Evolutionary conservation across 2,113 vertebrate genomes (phyloP).

Genomic region (Rhombomys opimus): DNA sequence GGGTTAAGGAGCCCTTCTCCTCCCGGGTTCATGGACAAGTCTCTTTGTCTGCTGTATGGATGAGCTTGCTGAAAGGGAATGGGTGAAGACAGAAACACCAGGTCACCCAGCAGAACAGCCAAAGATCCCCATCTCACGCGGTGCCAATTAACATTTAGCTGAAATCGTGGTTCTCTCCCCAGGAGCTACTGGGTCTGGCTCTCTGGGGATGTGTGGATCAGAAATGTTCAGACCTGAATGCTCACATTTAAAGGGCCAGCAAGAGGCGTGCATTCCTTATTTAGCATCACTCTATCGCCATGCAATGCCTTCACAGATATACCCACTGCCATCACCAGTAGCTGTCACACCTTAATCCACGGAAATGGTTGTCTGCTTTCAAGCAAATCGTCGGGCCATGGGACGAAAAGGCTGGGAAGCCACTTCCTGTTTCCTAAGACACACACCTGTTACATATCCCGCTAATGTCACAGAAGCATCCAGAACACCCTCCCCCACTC

Average conservation of each 20-base stretch:
- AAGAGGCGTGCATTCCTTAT: not conserved
- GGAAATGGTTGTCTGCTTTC: not conserved
- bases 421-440: not conserved
- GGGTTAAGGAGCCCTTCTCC: not conserved
- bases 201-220: constrained; percentile 23
- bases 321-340: not conserved
- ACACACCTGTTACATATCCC: rapidly evolving
- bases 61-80: not conserved
- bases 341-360: not conserved
- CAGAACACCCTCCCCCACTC: not conserved
- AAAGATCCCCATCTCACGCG: not conserved
- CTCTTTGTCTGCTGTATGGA: not conserved
- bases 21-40: not conserved
- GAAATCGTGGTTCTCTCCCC: not conserved
- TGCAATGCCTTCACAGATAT: not conserved
- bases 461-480: not conserved
- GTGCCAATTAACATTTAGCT: constrained; percentile 59
- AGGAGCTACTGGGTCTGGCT: not conserved
- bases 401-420: rapidly evolving
- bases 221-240: not conserved
- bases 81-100: not conserved
- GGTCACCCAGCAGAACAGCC: not conserved
- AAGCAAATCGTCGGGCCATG: not conserved
- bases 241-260: constrained; percentile 38
- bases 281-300: not conserved